phyloP scores from a whole-genome alignment of 2,113 vertebrate species.

The Pterocles orientalis region DNA sequence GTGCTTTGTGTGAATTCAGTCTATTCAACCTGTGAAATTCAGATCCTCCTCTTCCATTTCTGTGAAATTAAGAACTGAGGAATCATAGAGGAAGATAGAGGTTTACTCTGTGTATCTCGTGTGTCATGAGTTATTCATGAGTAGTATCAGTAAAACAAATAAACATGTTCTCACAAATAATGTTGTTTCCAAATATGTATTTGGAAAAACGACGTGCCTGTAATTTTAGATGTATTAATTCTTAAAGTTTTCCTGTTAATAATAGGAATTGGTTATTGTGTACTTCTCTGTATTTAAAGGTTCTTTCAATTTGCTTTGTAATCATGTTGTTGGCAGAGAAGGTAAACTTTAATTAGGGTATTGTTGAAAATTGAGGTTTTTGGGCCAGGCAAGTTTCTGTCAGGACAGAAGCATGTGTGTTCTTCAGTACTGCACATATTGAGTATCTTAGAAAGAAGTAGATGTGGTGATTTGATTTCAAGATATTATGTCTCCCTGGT shows the following conservation, averaged over 20 bases:
- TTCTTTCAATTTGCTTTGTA: not conserved
- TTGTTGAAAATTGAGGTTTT: not conserved
- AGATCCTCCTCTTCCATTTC: not conserved
- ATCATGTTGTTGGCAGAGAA: not conserved
- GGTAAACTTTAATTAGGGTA: not conserved
- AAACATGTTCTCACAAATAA: not conserved
- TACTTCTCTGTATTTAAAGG: not conserved
- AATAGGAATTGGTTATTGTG: not conserved
- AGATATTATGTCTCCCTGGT: not conserved
- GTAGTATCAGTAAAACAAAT: not conserved
- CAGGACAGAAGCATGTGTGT: accelerated
- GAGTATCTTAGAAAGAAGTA: not conserved
- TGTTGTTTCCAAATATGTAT: not conserved
- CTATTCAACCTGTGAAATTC: not conserved
- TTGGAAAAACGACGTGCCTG: not conserved
- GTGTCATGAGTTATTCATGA: not conserved
- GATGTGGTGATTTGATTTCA: not conserved
- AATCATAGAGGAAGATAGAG: not conserved
- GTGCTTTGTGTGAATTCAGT: not conserved
- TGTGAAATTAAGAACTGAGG: not conserved
- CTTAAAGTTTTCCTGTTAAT: not conserved
- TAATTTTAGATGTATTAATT: not conserved
- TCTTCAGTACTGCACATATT: not conserved
- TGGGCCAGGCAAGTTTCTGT: not conserved
- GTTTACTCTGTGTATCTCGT: not conserved